phyloP scores from a whole-genome alignment of 2,797 vertebrate species.

The Rallus crepitans region DNA sequence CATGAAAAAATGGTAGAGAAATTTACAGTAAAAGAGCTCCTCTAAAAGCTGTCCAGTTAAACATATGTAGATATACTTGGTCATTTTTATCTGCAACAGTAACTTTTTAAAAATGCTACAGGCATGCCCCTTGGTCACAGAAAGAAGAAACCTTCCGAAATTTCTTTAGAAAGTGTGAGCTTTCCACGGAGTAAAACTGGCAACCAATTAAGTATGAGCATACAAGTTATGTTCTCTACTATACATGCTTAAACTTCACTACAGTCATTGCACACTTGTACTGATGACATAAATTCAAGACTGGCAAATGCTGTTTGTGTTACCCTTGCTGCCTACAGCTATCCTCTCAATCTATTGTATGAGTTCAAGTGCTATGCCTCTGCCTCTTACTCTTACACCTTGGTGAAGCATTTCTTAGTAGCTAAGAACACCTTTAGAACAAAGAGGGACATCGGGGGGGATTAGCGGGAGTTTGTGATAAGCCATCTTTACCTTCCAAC shows the following conservation, averaged over 20 bases:
- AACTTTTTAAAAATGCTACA: background rate
- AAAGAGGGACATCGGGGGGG: constrained; percentile 1
- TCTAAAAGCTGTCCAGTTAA: background rate
- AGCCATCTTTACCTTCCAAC: constrained; percentile 36
- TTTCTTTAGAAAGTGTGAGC: background rate
- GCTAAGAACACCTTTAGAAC: background rate
- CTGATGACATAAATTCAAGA: background rate
- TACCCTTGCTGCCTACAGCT: background rate
- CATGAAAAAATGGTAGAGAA: background rate
- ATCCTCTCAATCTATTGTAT: background rate
- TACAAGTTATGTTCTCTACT: background rate
- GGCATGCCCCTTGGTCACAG: background rate
- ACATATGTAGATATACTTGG: background rate
- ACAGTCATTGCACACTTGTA: background rate
- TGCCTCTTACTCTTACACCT: background rate
- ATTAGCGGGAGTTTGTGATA: constrained; percentile 50
- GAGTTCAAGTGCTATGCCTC: background rate
- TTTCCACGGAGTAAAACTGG: background rate
- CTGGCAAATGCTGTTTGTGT: background rate
- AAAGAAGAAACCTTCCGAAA: background rate
- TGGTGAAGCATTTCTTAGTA: background rate
- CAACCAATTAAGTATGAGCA: background rate
- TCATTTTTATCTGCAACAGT: background rate
- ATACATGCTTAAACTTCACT: background rate
- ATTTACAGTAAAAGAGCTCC: background rate